Evolutionary conservation across 2,888 invertebrate genomes (phyloP).

Genomic region (Strigamia crassipes): DNA sequence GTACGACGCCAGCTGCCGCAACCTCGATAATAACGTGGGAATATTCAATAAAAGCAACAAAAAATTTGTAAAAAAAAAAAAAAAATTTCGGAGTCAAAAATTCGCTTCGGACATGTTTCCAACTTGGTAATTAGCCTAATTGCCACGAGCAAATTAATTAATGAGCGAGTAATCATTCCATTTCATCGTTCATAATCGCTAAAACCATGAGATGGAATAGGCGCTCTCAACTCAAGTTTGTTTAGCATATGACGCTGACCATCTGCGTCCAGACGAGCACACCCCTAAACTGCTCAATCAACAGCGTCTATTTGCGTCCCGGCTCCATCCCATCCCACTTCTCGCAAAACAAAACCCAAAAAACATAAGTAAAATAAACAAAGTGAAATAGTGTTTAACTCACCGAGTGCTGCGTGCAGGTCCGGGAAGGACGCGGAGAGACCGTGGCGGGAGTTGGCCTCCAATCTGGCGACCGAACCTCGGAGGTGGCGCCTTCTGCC

Average conservation of each 20-base stretch:
- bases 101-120: no score
- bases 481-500: background rate
- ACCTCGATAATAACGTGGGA: slow-evolving; percentile 6
- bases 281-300: background rate
- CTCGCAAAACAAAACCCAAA: no score
- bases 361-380: no score
- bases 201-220: background rate
- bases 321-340: background rate
- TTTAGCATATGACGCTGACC: background rate
- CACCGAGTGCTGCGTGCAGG: background rate
- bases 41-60: background rate
- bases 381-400: no score
- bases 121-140: no score
- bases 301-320: background rate
- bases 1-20: background rate
- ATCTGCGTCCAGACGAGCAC: background rate
- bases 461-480: background rate
- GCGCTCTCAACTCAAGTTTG: background rate
- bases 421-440: background rate
- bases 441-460: background rate
- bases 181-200: no score
- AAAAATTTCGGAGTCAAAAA: background rate
- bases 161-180: no score
- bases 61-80: background rate
- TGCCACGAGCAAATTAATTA: no score